Conservation (phyloP, 2,113 vertebrate genomes). For the Phyllopteryx taeniolatus region DNA sequence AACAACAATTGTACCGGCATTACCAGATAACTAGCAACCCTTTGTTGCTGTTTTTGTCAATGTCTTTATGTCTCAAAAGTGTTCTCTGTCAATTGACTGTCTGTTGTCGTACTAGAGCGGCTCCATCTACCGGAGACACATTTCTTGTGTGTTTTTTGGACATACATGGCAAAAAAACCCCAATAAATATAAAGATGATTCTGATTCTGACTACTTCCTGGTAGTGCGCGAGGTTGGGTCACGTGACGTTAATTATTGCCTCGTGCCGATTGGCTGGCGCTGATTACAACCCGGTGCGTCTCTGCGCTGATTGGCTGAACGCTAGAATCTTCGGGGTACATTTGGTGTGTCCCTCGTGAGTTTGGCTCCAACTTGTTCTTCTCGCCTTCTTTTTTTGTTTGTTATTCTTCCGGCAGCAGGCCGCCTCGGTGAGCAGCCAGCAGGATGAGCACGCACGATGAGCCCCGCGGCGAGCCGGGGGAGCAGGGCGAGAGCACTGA, state of each 20-base stretch:
- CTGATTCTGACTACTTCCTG: not conserved
- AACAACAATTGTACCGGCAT: too few species aligned
- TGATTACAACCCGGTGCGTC: slow-evolving; percentile 39
- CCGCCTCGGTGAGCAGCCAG: not conserved
- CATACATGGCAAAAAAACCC: too few species aligned
- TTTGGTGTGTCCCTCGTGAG: not conserved
- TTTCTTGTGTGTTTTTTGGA: too few species aligned
- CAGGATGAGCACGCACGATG: slow-evolving; percentile 45
- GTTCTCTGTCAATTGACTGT: too few species aligned
- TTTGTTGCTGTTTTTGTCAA: too few species aligned
- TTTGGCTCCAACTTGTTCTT: not conserved
- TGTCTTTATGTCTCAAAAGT: too few species aligned
- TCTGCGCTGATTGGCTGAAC: slow-evolving; percentile 45
- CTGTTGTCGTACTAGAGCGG: too few species aligned
- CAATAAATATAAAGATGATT: too few species aligned
- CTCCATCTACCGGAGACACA: too few species aligned
- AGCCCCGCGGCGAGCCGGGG: slow-evolving; percentile 11
- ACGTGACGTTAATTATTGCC: slow-evolving; percentile 49
- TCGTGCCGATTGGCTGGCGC: slow-evolving; percentile 27
- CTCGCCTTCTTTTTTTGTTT: too few species aligned
- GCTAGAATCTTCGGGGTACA: slow-evolving; percentile 9
- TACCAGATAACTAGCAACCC: too few species aligned
- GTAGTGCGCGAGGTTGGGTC: not conserved
- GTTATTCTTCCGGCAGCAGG: too few species aligned
- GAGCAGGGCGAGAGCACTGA: slow-evolving; percentile 14